Evolutionary conservation across 2,113 vertebrate genomes (phyloP), one percentile per base, ranked within the genome.

Genomic region (Scomber scombrus): DNA sequence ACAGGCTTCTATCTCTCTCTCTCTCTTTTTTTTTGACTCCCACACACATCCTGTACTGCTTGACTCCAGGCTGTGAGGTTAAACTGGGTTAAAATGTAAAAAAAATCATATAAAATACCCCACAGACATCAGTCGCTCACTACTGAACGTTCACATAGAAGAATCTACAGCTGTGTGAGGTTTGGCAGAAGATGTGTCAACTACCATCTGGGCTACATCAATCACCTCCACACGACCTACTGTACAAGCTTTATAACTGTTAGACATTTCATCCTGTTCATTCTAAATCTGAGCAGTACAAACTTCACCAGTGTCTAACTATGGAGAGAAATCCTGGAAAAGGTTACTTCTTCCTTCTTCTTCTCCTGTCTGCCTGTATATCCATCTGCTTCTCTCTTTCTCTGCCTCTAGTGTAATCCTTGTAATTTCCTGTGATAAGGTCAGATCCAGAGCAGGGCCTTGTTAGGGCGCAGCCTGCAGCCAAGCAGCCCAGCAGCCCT

Each of bases 361-460:
- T 26, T 26, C 23, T 68, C 5, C 10, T 52, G 14, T 55, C 3
- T 49, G 64, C 58, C 45, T 57, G 1, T 45, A 40, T 78, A 70
- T 85, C 51, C 19, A 12, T 64, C 21, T 65, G 21, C 40, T 34
- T 23, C 21, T 85, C 54, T 31, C 29, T 56, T 18, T 61, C 54
- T 54, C 72, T 58, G 15, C 65, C 58, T 78, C 57, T 62, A 11
- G 51, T 75, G 75, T 84, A 75, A 87, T 87, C 80, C 85, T 72
- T 81, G 71, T 72, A 87, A 86, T 87, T 90, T 90, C 86, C 89
- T 86, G 80, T 78, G 80, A 81, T 78, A 58, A 67, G 88, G 84
- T 87, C 80, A 84, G 66, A 82, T 69, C 75, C 61, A 69, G 61
- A 62, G 68, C 78, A 64, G 26, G 45, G 64, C 65, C 69, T 68